phyloP scores from a whole-genome alignment of 2,888 invertebrate species.

The Drosophila barbarae region DNA sequence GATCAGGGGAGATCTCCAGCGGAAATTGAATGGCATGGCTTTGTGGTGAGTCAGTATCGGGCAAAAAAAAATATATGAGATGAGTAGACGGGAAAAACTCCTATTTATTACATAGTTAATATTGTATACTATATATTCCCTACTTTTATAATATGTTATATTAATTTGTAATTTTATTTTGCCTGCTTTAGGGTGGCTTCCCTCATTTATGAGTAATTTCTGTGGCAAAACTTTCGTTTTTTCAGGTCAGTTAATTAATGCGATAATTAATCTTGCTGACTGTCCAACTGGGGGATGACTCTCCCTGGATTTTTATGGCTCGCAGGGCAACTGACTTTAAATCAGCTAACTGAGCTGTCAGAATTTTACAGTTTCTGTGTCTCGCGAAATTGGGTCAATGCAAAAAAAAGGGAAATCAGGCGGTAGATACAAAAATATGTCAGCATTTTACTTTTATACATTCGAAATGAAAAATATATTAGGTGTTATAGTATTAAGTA shows the following conservation, averaged over 20 bases:
- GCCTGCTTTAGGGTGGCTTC: conserved; percentile 17
- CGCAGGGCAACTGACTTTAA: conserved; percentile 54
- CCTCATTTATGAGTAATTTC: conserved; percentile 26
- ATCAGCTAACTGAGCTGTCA: conserved; percentile 71
- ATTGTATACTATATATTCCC: neutral
- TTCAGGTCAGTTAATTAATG: conserved; percentile 77
- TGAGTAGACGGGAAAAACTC: neutral
- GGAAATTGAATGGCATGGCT: conserved; percentile 59
- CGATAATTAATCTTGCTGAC: conserved; percentile 73
- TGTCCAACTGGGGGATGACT: conserved; percentile 33
- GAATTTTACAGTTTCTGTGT: conserved; percentile 66
- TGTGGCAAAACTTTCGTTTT: conserved; percentile 72
- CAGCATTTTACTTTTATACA: neutral
- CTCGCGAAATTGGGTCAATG: conserved; percentile 55
- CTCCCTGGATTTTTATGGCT: conserved; percentile 45
- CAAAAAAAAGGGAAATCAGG: conserved; percentile 41
- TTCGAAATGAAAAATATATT: neutral
- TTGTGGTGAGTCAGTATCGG: conserved; percentile 48
- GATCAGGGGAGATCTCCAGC: conserved; percentile 44
- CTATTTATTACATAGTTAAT: neutral
- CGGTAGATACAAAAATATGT: conserved; percentile 1
- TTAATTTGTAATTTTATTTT: neutral
- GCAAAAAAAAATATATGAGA: conserved; percentile 36
- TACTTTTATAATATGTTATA: neutral
- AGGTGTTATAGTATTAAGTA: neutral